Percentiles rank a stretch among this genome's conserved stretches.
These are phyloP conservation scores for Agrochola litura DNA, from an alignment of 2,888 invertebrate genomes.

Conservation along the genomic window DNA sequence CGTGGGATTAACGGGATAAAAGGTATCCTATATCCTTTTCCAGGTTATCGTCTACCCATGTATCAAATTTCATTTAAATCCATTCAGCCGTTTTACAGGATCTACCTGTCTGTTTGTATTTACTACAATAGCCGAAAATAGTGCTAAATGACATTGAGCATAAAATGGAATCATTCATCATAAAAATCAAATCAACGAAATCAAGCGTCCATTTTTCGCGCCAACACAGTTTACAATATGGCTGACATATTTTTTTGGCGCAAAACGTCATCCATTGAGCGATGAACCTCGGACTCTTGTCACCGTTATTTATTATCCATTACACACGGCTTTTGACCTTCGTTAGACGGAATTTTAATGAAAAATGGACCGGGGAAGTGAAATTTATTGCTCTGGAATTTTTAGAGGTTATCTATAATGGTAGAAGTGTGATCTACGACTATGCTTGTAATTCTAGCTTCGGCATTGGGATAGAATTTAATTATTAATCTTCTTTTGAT, in stretches of 20 bases:
- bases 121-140: not conserved
- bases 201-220: constrained; percentile 38
- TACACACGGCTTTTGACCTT: constrained; percentile 39
- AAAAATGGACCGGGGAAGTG: constrained; percentile 32
- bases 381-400: constrained; percentile 36
- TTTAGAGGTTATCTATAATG: not conserved
- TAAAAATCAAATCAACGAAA: constrained; percentile 26
- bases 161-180: constrained; percentile 10
- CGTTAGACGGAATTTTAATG: constrained; percentile 39
- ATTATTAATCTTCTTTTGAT: not conserved
- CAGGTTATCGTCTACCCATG: too few relatives aligned
- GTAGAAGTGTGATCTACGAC: not conserved
- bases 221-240: constrained; percentile 41
- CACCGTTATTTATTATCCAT: constrained; percentile 61
- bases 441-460: not conserved
- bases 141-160: not conserved
- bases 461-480: not conserved
- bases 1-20: too few relatives aligned
- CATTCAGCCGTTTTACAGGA: too few relatives aligned
- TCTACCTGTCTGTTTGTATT: not conserved
- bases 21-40: too few relatives aligned
- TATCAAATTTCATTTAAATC: too few relatives aligned
- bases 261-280: constrained; percentile 41
- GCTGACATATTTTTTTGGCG: constrained; percentile 39
- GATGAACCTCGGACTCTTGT: constrained; percentile 46